These are phyloP conservation scores for Decapterus maruadsi DNA, from an alignment of 2,797 vertebrate species.

Conservation along the genomic window DNA sequence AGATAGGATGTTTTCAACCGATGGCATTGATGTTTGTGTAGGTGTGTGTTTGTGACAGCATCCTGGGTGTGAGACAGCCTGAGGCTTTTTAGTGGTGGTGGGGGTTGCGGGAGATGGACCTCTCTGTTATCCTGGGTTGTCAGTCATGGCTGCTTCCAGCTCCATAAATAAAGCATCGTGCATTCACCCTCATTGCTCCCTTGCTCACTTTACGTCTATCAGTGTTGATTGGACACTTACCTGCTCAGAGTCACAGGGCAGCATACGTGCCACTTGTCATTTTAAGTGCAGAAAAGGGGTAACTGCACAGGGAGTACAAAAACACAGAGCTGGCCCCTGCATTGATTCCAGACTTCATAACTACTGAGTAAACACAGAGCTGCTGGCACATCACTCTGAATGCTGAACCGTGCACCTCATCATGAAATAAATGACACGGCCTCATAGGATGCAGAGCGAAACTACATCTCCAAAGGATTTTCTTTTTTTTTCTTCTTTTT, in stretches of 20 bases:
- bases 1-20: constrained; percentile 31
- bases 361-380: constrained; percentile 56
- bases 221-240: constrained; percentile 38
- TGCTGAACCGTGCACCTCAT: constrained; percentile 35
- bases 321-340: constrained; percentile 34
- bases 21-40: constrained; percentile 41
- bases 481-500: background rate
- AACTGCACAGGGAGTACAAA: constrained; percentile 41
- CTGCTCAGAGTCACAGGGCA: constrained; percentile 22
- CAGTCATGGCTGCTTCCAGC: constrained; percentile 68
- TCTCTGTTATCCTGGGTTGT: constrained; percentile 71
- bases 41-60: constrained; percentile 41
- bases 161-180: constrained; percentile 81
- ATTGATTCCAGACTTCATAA: constrained; percentile 50
- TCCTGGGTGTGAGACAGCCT: constrained; percentile 59
- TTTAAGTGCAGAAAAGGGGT: constrained; percentile 57
- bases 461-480: constrained; percentile 9
- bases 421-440: constrained; percentile 47
- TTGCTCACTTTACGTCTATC: background rate
- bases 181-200: constrained; percentile 56
- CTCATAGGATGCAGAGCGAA: constrained; percentile 39
- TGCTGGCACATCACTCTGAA: constrained; percentile 52
- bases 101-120: constrained; percentile 45
- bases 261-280: constrained; percentile 62
- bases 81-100: constrained; percentile 23